Conservation (phyloP, 2,113 vertebrate genomes). For the Halcyon malimbica region DNA sequence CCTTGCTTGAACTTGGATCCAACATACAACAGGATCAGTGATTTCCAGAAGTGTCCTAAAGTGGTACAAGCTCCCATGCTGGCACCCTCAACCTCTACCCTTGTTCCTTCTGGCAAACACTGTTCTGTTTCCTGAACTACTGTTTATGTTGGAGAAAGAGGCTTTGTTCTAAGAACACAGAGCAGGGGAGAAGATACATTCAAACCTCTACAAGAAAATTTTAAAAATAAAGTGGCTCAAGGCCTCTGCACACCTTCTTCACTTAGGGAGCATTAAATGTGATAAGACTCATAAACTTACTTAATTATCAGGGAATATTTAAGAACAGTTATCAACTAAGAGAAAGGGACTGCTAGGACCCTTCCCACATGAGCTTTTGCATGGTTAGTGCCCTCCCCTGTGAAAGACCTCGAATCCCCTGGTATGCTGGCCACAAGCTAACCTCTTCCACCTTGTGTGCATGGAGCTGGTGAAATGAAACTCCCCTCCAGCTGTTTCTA, state of each 20-base stretch:
- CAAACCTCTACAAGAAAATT: background rate
- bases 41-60: background rate
- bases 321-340: background rate
- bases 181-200: background rate
- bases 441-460: background rate
- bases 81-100: background rate
- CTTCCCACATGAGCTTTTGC: background rate
- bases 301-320: background rate
- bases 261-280: background rate
- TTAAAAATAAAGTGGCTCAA: background rate
- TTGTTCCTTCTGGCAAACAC: background rate
- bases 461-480: background rate
- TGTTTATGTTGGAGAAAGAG: background rate
- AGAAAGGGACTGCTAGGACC: background rate
- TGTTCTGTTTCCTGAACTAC: background rate
- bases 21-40: background rate
- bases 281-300: background rate
- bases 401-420: background rate
- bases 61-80: background rate
- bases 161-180: background rate
- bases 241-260: background rate
- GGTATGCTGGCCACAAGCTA: background rate
- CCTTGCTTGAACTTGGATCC: background rate
- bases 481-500: background rate
- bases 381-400: background rate